Conservation (phyloP, 2,888 invertebrate genomes). For the Lochmaea capreae region DNA sequence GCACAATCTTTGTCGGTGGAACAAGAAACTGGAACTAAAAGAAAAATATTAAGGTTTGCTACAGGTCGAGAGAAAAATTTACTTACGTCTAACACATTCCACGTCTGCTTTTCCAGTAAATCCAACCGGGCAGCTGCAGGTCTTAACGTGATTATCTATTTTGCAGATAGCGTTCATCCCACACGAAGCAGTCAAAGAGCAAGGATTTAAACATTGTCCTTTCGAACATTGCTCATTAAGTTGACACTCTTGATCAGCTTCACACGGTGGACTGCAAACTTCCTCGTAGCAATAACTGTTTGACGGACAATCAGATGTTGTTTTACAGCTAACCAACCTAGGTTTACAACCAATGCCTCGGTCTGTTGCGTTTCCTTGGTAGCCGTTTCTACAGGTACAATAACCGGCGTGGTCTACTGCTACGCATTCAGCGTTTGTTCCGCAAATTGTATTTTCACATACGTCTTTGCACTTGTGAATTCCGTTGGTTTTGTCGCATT, state of each 20-base stretch:
- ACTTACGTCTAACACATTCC: conserved; percentile 86
- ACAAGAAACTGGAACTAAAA: conserved; percentile 82
- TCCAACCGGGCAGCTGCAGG: conserved; percentile 85
- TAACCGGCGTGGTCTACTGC: conserved; percentile 80
- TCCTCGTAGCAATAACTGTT: conserved; percentile 86
- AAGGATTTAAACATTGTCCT: conserved; percentile 86
- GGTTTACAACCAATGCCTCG: conserved; percentile 79
- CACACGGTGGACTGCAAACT: conserved; percentile 84
- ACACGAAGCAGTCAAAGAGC: conserved; percentile 80
- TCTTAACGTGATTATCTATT: conserved; percentile 78
- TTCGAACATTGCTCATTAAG: conserved; percentile 82
- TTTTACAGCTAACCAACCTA: conserved; percentile 77
- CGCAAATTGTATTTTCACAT: conserved; percentile 82
- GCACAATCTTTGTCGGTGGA: conserved; percentile 77
- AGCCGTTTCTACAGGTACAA: conserved; percentile 84
- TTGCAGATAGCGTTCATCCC: conserved; percentile 86
- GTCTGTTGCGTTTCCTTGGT: conserved; percentile 81
- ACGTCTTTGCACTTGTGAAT: conserved; percentile 85
- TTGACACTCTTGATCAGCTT: conserved; percentile 83
- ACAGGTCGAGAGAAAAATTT: background rate
- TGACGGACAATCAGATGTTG: conserved; percentile 79
- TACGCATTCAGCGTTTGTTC: conserved; percentile 85
- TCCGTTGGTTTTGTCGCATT: conserved; percentile 78
- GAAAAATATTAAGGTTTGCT: conserved; percentile 20
- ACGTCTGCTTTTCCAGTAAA: conserved; percentile 87